Percentiles rank a stretch among this genome's conserved stretches.
Evolutionary conservation across 2,888 invertebrate genomes (phyloP).

Genomic region (Acrobasis consociella): DNA sequence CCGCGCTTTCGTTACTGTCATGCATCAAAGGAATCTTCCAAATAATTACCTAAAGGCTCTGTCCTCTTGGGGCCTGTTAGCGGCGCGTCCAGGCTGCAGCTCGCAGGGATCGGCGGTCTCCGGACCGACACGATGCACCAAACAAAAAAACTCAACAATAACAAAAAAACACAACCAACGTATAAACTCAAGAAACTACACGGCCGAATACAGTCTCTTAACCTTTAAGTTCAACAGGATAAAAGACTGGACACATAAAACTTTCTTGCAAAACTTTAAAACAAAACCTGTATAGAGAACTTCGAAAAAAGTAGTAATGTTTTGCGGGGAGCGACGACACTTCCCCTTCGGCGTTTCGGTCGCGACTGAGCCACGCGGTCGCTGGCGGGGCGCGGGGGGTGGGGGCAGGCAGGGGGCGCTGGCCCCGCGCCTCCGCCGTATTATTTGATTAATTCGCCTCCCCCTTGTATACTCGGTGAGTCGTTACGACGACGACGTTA

Average conservation of each 20-base stretch:
- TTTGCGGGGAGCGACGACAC: conserved; percentile 70
- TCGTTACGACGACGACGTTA: conserved; percentile 79
- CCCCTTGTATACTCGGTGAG: conserved; percentile 80
- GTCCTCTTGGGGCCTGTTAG: conserved; percentile 66
- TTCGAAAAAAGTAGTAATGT: conserved; percentile 79
- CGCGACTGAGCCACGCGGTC: conserved; percentile 80
- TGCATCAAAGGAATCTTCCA: conserved; percentile 42
- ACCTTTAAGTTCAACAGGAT: conserved; percentile 63
- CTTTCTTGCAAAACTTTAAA: conserved; percentile 75
- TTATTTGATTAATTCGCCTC: conserved; percentile 83
- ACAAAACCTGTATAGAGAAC: conserved; percentile 76
- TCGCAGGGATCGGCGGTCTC: conserved; percentile 72
- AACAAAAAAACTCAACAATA: conserved; percentile 82
- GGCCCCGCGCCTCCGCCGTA: conserved; percentile 74
- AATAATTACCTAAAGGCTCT: conserved; percentile 81
- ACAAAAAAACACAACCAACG: conserved; percentile 80
- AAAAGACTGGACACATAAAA: conserved; percentile 71
- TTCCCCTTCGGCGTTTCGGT: conserved; percentile 75
- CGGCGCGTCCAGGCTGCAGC: conserved; percentile 73
- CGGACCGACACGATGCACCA: conserved; percentile 80
- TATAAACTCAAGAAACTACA: conserved; percentile 73
- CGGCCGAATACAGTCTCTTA: conserved; percentile 65
- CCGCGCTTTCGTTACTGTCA: conserved; percentile 30
- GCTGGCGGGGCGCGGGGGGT: conserved; percentile 54
- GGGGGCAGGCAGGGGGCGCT: conserved; percentile 47